A percentile compares a stretch with the other conserved stretches of the same genome.
phyloP scores from a whole-genome alignment of 1,140 invertebrate species.

The Rhyacophila brunnea region DNA sequence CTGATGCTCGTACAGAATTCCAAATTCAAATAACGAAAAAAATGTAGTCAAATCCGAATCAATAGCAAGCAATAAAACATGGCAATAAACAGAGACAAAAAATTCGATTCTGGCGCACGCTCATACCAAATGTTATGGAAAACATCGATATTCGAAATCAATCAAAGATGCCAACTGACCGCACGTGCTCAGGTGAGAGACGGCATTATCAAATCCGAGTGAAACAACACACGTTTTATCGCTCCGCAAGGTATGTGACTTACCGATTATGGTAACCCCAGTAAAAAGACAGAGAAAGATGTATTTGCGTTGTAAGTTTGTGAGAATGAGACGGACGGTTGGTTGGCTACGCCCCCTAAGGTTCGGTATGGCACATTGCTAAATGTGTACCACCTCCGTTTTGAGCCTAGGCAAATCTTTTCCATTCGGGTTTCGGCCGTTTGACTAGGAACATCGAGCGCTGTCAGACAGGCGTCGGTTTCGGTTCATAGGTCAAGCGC shows the following conservation, averaged over 20 bases:
- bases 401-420: conserved; percentile 9
- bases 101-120: conserved; percentile 11
- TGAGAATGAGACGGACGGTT: conserved; percentile 7
- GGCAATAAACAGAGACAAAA: conserved; percentile 19
- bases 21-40: no score
- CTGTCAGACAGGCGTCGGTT: neutral
- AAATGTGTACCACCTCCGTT: conserved; percentile 17
- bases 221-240: conserved; percentile 3
- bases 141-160: conserved; percentile 24
- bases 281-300: conserved; percentile 13
- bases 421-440: conserved; percentile 15
- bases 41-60: conserved; percentile 4
- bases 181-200: conserved; percentile 16
- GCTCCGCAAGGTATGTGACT: conserved; percentile 20
- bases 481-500: conserved; percentile 14
- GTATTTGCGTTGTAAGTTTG: neutral
- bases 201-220: neutral
- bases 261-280: conserved; percentile 23
- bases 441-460: conserved; percentile 17
- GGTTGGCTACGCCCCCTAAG: conserved; percentile 19
- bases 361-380: conserved; percentile 19
- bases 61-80: conserved; percentile 25
- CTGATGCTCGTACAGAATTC: no score
- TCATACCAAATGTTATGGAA: conserved; percentile 19
- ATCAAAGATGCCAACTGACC: conserved; percentile 15